These are phyloP conservation scores for Callionymus lyra DNA, from an alignment of 2,113 vertebrate species.

Conservation along the genomic window DNA sequence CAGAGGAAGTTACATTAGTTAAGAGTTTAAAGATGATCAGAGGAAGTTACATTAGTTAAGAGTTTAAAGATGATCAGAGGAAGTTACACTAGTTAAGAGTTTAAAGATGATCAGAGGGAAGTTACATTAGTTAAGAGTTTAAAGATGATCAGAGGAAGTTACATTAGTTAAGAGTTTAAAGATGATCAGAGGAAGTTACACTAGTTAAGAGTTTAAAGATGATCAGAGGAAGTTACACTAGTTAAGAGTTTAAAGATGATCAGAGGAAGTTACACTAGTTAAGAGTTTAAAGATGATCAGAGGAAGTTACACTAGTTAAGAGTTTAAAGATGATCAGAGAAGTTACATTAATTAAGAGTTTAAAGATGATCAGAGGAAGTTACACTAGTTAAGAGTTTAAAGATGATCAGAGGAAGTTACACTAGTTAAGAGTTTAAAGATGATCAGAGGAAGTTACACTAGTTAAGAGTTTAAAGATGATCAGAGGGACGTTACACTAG, in stretches of 20 bases:
- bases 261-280: conserved; percentile 60
- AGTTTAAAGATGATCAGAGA: conserved; percentile 59
- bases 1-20: conserved; percentile 61
- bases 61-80: conserved; percentile 57
- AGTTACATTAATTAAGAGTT: conserved; percentile 63
- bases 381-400: conserved; percentile 63
- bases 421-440: conserved; percentile 63
- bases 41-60: conserved; percentile 62
- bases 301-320: conserved; percentile 62
- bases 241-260: conserved; percentile 60
- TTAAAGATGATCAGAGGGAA: conserved; percentile 58
- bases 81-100: conserved; percentile 63
- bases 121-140: conserved; percentile 63
- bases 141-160: conserved; percentile 57
- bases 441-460: conserved; percentile 58
- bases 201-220: conserved; percentile 62
- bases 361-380: conserved; percentile 57
- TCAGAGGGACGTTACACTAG: conserved; percentile 61
- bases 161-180: conserved; percentile 63
- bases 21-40: conserved; percentile 58
- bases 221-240: conserved; percentile 59
- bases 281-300: conserved; percentile 58
- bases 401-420: conserved; percentile 56
- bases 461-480: conserved; percentile 61
- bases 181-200: conserved; percentile 57